Conservation (phyloP, 2,113 vertebrate genomes). For the Onychostruthus taczanowskii region DNA sequence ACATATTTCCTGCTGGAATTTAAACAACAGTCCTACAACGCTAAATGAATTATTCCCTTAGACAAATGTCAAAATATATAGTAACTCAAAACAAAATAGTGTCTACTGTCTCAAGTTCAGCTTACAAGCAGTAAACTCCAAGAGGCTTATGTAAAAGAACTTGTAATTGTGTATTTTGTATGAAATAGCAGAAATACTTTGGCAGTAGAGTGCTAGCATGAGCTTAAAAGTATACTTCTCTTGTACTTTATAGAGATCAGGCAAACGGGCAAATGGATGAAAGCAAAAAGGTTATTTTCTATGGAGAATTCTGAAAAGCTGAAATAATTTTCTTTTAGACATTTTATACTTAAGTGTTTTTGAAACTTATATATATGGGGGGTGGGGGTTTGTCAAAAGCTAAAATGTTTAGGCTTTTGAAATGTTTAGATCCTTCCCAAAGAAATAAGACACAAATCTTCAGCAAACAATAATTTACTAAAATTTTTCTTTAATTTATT, state of each 20-base stretch:
- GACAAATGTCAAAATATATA: conserved; percentile 41
- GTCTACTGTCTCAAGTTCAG: neutral
- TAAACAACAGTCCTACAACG: neutral
- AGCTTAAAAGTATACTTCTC: neutral
- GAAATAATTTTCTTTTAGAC: neutral
- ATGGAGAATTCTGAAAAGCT: neutral
- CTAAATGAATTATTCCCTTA: conserved; percentile 16
- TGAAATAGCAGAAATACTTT: neutral
- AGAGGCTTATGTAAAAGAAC: neutral
- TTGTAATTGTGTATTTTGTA: neutral
- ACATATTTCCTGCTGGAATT: conserved; percentile 56
- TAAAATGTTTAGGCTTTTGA: neutral
- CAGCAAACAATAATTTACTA: neutral
- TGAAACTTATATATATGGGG: neutral
- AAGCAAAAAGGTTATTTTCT: neutral
- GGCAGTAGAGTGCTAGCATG: fast-evolving
- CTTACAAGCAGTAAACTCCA: neutral
- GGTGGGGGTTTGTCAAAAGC: neutral
- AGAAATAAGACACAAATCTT: neutral
- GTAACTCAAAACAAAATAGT: conserved; percentile 13
- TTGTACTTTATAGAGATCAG: neutral
- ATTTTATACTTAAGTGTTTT: neutral
- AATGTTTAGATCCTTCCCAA: neutral
- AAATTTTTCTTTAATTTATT: neutral
- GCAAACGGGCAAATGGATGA: neutral